Base-by-base conservation (phyloP, 2,888 invertebrate genomes). In the Coelogynopora nodosa region DNA sequence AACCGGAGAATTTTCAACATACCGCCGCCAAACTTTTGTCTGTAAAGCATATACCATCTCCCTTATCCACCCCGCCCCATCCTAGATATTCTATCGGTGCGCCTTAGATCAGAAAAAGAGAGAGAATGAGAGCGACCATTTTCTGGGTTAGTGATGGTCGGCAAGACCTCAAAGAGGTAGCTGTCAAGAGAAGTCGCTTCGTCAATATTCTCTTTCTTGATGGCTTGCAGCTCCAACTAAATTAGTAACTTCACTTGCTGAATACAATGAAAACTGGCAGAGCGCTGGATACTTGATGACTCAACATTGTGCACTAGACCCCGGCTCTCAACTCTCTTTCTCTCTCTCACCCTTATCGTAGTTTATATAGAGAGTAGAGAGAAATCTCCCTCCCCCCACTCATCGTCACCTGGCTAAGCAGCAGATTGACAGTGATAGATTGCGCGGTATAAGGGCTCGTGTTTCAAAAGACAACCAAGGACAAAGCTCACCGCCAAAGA, bases 361-460 rank as follows among this genome's bases (percentile, higher is more conserved):
- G 49, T 49, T 49, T 49, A 49, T 49, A 49, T n/a, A n/a, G n/a
- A n/a, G n/a, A n/a, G 18, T 49, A 18, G 10, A 49, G 18, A 49
- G 18, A 18, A 49, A 49, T 49, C 49, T 18, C 18, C 74, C 23
- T 23, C 74, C 23, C 74, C 23, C 18, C 23, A 74, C 74, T 74
- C 23, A n/a, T 74, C 74, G 74, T 74, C 74, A 74, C 74, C 74
- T 74, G 74, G 23, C 74, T 23, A 74, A 74, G 23, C 74, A 74
- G 74, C 2, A 74, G 27, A 74, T 74, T 74, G 74, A 74, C 74
- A 74, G 74, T 74, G 74, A 74, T 74, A 74, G 74, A 74, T 74
- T 74, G 74, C 5, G 74, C 5, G 23, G 27, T 5, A 23, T 2
- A 23, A 26, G 18, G 49, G 49, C 18, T 18, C 49, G 49, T 49